These are phyloP conservation scores for Xenopus laevis DNA, from an alignment of 2,113 vertebrate genomes.

Conservation along the genomic window DNA sequence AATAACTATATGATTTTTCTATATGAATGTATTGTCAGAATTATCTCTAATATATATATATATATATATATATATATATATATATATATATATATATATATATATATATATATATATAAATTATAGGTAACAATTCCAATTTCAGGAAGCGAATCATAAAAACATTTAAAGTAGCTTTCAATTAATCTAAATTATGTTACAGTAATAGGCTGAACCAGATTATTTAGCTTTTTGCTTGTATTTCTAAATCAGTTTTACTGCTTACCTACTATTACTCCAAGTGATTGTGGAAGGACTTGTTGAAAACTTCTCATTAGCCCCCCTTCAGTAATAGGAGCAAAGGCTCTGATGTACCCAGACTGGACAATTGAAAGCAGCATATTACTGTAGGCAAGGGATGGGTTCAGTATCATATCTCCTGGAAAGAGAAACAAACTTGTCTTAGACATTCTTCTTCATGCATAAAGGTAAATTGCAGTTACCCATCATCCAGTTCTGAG, in stretches of 20 bases:
- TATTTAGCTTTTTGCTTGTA: too few relatives aligned
- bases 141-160: too few relatives aligned
- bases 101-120: too few relatives aligned
- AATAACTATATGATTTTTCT: too few relatives aligned
- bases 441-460: not conserved
- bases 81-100: too few relatives aligned
- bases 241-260: too few relatives aligned
- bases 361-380: slow-evolving; percentile 71
- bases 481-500: not conserved
- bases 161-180: not conserved
- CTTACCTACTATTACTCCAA: slow-evolving; percentile 74
- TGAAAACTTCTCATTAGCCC: slow-evolving; percentile 80
- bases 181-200: not conserved
- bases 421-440: slow-evolving; percentile 22
- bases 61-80: too few relatives aligned
- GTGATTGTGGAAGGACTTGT: slow-evolving; percentile 66
- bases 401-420: slow-evolving; percentile 78
- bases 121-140: too few relatives aligned
- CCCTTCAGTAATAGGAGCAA: slow-evolving; percentile 75
- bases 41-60: too few relatives aligned
- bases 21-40: too few relatives aligned
- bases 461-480: not conserved
- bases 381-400: slow-evolving; percentile 74
- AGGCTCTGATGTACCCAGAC: slow-evolving; percentile 73
- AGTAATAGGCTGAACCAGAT: too few relatives aligned